Evolutionary conservation across 2,888 invertebrate species (phyloP).

Genomic region (Eurois occulta): DNA sequence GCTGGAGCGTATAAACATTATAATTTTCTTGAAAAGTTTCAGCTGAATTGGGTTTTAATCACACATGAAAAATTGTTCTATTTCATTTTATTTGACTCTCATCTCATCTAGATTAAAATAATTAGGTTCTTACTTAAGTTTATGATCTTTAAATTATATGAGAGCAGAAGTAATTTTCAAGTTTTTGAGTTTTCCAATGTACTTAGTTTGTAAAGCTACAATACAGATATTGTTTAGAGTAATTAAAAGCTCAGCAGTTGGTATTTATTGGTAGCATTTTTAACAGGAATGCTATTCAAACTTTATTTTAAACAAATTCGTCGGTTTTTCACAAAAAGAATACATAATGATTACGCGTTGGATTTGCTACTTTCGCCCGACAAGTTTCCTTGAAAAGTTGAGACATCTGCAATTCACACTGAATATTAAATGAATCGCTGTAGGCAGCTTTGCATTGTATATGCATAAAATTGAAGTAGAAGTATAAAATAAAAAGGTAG

Average conservation of each 20-base stretch:
- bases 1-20: not conserved
- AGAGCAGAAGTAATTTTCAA: too few species aligned
- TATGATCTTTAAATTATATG: too few species aligned
- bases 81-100: too few species aligned
- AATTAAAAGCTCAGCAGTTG: too few species aligned
- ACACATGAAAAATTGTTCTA: not conserved
- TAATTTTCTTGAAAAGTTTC: not conserved
- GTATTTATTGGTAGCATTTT: too few species aligned
- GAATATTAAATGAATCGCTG: conserved; percentile 64
- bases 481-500: conserved; percentile 27
- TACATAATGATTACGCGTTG: conserved; percentile 25
- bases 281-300: not conserved
- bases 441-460: conserved; percentile 52
- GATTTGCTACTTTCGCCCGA: conserved; percentile 49
- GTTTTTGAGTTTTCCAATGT: too few species aligned
- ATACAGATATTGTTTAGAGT: too few species aligned
- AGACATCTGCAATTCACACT: conserved; percentile 68
- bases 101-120: too few species aligned
- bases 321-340: conserved; percentile 33
- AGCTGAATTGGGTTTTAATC: not conserved
- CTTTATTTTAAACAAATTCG: conserved; percentile 1
- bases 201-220: too few species aligned
- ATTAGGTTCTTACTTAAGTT: not conserved
- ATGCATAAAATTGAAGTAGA: conserved; percentile 42
- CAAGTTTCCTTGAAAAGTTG: conserved; percentile 61